Percentiles rank a stretch among this genome's conserved stretches.
Conservation (phyloP, 2,113 vertebrate genomes). For the Perca schrenkii region DNA sequence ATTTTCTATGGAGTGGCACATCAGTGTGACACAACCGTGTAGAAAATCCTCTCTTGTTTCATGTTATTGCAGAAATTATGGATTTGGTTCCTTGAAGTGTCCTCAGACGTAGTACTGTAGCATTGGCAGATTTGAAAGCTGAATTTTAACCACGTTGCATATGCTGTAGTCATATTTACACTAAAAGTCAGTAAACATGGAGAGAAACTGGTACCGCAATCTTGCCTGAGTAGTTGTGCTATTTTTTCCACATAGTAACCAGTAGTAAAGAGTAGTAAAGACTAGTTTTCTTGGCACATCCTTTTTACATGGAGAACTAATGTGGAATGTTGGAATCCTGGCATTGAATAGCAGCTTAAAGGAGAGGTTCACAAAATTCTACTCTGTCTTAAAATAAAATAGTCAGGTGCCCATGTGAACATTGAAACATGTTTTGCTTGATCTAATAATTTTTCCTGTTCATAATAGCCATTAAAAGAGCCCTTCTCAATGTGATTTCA, state of each 20-base stretch:
- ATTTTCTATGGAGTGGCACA: slow-evolving; percentile 24
- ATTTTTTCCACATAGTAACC: slow-evolving; percentile 11
- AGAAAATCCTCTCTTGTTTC: slow-evolving; percentile 51
- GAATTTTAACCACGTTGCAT: neutral
- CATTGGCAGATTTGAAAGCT: slow-evolving; percentile 25
- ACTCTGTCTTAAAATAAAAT: neutral
- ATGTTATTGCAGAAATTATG: slow-evolving; percentile 35
- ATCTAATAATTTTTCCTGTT: neutral
- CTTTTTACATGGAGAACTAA: neutral
- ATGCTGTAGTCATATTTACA: neutral
- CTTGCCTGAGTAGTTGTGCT: neutral
- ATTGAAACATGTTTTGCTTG: neutral
- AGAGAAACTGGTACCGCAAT: neutral
- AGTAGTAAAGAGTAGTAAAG: neutral
- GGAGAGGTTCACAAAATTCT: neutral
- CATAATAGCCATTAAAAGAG: neutral
- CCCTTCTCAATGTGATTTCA: neutral
- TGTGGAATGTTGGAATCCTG: no score
- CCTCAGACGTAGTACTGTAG: neutral
- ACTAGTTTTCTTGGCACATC: neutral
- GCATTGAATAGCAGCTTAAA: neutral
- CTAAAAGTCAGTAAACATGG: neutral
- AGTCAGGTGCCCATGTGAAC: neutral
- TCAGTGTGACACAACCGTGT: slow-evolving; percentile 46
- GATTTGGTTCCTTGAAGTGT: slow-evolving; percentile 35